Percentiles rank a stretch among this genome's conserved stretches.
These are phyloP conservation scores for Corythornis madagascariensis DNA, from an alignment of 2,113 vertebrate genomes.

Conservation along the genomic window DNA sequence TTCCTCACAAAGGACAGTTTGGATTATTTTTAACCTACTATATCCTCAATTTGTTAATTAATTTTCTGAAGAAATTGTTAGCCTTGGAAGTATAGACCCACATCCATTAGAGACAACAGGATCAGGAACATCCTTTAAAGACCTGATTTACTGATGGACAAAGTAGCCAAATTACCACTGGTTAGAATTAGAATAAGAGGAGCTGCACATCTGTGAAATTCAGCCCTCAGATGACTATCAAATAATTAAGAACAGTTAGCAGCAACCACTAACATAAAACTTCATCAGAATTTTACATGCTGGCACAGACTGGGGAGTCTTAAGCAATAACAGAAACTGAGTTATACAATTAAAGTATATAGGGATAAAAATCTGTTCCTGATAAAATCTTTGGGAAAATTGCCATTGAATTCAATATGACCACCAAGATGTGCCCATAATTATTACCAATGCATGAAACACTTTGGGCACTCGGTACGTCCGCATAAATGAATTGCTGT, in stretches of 20 bases:
- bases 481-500: conserved; percentile 15
- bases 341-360: conserved; percentile 25
- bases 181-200: conserved; percentile 39
- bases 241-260: conserved; percentile 69
- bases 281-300: conserved; percentile 59
- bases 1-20: not conserved
- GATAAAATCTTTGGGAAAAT: conserved; percentile 61
- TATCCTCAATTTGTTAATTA: not conserved
- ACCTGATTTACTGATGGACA: conserved; percentile 23
- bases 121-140: conserved; percentile 1
- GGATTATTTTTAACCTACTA: not conserved
- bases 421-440: conserved; percentile 39
- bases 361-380: conserved; percentile 32
- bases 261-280: conserved; percentile 26
- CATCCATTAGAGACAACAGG: not conserved
- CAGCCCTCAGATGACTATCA: conserved; percentile 64
- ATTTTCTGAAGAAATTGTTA: not conserved
- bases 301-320: conserved; percentile 39
- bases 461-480: not conserved
- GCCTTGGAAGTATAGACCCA: not conserved
- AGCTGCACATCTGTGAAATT: conserved; percentile 44
- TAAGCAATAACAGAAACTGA: conserved; percentile 59
- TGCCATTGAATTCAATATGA: conserved; percentile 45
- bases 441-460: conserved; percentile 26
- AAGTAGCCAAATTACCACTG: conserved; percentile 43